phyloP scores from a whole-genome alignment of 2,888 invertebrate genomes.

The Ophioninae sp. region DNA sequence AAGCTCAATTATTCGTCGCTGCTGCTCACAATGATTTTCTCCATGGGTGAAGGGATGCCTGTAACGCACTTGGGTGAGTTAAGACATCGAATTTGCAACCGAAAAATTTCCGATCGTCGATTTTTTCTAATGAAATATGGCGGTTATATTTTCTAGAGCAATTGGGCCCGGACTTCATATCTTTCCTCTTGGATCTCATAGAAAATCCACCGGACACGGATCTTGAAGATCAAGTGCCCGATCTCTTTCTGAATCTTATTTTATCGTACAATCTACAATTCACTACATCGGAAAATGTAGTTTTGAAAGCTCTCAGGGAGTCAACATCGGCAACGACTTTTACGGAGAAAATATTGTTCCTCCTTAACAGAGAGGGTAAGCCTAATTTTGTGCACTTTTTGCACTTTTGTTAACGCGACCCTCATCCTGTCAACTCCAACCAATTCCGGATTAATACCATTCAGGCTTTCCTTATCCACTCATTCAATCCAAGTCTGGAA shows the following conservation, averaged over 20 bases:
- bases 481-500: not conserved
- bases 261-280: constrained; percentile 96
- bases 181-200: constrained; percentile 90
- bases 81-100: not conserved
- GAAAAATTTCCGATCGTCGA: too few relatives aligned
- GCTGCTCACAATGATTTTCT: constrained; percentile 93
- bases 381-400: constrained; percentile 21
- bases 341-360: constrained; percentile 93
- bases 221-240: constrained; percentile 92
- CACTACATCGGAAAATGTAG: constrained; percentile 85
- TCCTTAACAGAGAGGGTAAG: constrained; percentile 94
- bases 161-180: constrained; percentile 91
- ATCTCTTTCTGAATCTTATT: constrained; percentile 91
- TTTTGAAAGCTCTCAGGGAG: constrained; percentile 87
- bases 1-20: constrained; percentile 92
- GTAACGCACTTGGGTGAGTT: constrained; percentile 91
- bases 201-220: constrained; percentile 91
- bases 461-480: not conserved
- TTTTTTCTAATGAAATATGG: constrained; percentile 18
- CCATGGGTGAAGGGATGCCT: constrained; percentile 94
- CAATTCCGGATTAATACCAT: not conserved
- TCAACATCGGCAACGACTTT: constrained; percentile 91
- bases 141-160: constrained; percentile 85
- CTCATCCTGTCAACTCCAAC: not conserved
- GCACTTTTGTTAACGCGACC: not conserved